Base-by-base conservation (phyloP, 2,797 vertebrate species). In the Pterois miles region DNA sequence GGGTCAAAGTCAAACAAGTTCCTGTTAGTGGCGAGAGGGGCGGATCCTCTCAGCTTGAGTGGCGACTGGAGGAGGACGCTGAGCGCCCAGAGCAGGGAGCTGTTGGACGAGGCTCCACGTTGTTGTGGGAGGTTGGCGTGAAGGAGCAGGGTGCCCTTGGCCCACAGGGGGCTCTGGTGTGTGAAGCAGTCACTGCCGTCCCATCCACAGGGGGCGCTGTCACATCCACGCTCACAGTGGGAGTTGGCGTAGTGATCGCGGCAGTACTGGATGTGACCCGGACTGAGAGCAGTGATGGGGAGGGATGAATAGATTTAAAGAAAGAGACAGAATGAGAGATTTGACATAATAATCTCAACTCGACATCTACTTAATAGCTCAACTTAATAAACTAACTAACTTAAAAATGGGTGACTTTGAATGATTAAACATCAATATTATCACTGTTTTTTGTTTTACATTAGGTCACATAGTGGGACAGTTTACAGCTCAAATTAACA, bases 151-250 rank as follows among this genome's bases (percentile, higher is more conserved):
- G 92, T 94, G 57, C 96, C 95, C 43, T 90, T 93, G 18, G 95
- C 93, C 91, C 89, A 94, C 4, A 52, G 2, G 6, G 83, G 65
- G 4, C 38, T 80, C 16, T 91, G 87, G 8, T 88, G 78, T 0
- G 62, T 78, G 64, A 93, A 86, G 87, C 97, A 98, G 89, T 98
- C 96, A 2, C 96, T 96, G 27, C 97, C 97, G 1, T 98, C 97
- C 97, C 96, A 98, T 50, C 96, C 97, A 14, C 97, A 98, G 76
- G 93, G 85, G 8, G 94, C 94, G 0, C 50, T 94, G 89, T 96
- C 82, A 57, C 97, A 98, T 31, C 97, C 96, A 34, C 93, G 94
- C 72, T 97, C 97, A 1, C 97, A 98, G 92, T 96, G 93, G 1
- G 92, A 94, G 2, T 97, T 96, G 73, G 94, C 94, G 59, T 96